These are phyloP conservation scores for Cataglyphis albicans DNA, from an alignment of 2,888 invertebrate species.

Conservation along the genomic window DNA sequence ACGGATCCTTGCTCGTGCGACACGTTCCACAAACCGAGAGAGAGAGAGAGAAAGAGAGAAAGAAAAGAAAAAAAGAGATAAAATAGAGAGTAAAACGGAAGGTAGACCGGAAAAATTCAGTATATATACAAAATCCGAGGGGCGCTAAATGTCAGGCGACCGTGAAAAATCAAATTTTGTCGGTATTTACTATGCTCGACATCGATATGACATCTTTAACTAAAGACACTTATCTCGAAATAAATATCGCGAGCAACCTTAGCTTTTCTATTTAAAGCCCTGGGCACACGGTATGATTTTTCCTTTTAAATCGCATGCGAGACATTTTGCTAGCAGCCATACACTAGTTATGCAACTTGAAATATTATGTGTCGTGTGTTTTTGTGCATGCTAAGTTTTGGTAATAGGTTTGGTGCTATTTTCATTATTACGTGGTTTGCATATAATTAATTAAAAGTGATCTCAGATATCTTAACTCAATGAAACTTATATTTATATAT, in stretches of 20 bases:
- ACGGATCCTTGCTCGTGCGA: constrained; percentile 58
- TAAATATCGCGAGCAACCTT: background rate
- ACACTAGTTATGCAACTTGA: no score
- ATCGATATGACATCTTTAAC: constrained; percentile 16
- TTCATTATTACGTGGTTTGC: no score
- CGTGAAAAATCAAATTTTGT: constrained; percentile 68
- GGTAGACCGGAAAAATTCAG: constrained; percentile 41
- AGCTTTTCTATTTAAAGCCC: constrained; percentile 6
- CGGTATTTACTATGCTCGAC: constrained; percentile 59
- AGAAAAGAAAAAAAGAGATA: constrained; percentile 42
- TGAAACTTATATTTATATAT: no score
- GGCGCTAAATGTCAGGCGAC: constrained; percentile 34
- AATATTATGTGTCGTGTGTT: no score
- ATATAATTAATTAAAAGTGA: no score
- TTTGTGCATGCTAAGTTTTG: no score
- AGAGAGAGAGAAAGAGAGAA: background rate
- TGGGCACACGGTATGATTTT: no score
- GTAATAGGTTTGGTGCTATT: no score
- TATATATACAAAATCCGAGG: background rate
- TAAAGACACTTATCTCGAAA: background rate
- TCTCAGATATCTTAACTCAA: no score
- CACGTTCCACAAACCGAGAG: constrained; percentile 61
- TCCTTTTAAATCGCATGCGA: no score
- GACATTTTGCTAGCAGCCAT: no score
- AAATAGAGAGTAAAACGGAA: background rate